These are phyloP conservation scores for Ethmia dodecea DNA, from an alignment of 2,888 invertebrate genomes.

Conservation along the genomic window DNA sequence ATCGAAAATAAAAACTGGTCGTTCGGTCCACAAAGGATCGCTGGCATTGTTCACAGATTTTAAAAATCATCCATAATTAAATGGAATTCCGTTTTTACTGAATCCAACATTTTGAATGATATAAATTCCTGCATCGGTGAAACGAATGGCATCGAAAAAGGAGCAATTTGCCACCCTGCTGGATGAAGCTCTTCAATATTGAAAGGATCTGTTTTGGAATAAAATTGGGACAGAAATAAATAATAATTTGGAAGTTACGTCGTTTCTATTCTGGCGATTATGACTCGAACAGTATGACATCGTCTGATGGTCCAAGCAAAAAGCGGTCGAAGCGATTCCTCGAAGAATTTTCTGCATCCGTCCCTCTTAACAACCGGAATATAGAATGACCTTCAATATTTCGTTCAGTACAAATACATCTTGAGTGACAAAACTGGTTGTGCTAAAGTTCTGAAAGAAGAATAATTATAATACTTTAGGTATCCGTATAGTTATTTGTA, in stretches of 20 bases:
- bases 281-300: slow-evolving; percentile 46
- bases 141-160: slow-evolving; percentile 50
- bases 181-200: slow-evolving; percentile 42
- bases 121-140: slow-evolving; percentile 61
- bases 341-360: slow-evolving; percentile 48
- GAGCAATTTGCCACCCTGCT: slow-evolving; percentile 64
- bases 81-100: slow-evolving; percentile 68
- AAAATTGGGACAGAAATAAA: slow-evolving; percentile 41
- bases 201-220: slow-evolving; percentile 37
- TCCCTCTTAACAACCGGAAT: slow-evolving; percentile 13
- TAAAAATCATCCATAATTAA: slow-evolving; percentile 76
- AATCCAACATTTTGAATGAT: slow-evolving; percentile 54
- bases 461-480: too few relatives aligned
- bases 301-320: slow-evolving; percentile 40
- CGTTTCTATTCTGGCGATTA: slow-evolving; percentile 38
- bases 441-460: too few relatives aligned
- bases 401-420: too few relatives aligned
- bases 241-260: slow-evolving; percentile 49
- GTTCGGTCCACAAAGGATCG: slow-evolving; percentile 55
- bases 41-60: slow-evolving; percentile 76
- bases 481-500: too few relatives aligned
- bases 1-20: slow-evolving; percentile 52
- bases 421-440: too few relatives aligned
- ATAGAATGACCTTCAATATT: too few relatives aligned
- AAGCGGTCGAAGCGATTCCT: slow-evolving; percentile 55